Evolutionary conservation across 2,888 invertebrate genomes (phyloP).

Genomic region (Synergus laeviventris): DNA sequence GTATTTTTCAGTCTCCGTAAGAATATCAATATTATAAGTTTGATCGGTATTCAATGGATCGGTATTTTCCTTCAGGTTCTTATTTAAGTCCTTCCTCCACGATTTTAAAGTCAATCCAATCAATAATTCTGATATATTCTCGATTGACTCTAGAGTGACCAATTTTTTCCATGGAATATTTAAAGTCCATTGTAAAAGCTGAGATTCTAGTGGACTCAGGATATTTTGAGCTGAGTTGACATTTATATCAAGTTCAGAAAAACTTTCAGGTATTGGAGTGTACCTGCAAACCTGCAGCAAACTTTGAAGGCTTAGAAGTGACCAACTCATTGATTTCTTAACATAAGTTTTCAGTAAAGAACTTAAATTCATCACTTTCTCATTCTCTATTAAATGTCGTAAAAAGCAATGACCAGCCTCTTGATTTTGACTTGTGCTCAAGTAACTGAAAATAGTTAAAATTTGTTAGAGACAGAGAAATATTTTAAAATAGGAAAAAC

Average conservation of each 20-base stretch:
- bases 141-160: slow-evolving; percentile 50
- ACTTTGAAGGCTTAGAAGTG: slow-evolving; percentile 71
- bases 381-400: slow-evolving; percentile 71
- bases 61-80: neutral
- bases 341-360: slow-evolving; percentile 73
- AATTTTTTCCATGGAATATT: slow-evolving; percentile 55
- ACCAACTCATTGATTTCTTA: slow-evolving; percentile 73
- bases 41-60: slow-evolving; percentile 45
- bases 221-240: slow-evolving; percentile 45
- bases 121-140: slow-evolving; percentile 59
- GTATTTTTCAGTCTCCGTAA: slow-evolving; percentile 59
- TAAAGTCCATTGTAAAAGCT: slow-evolving; percentile 65
- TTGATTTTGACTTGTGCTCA: slow-evolving; percentile 52
- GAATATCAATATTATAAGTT: slow-evolving; percentile 39
- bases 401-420: slow-evolving; percentile 73
- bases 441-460: slow-evolving; percentile 70
- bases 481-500: too few species aligned
- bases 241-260: slow-evolving; percentile 45
- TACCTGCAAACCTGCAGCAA: slow-evolving; percentile 69
- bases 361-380: slow-evolving; percentile 68
- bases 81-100: slow-evolving; percentile 48
- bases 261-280: slow-evolving; percentile 60
- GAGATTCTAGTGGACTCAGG: slow-evolving; percentile 55
- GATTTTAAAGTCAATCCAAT: slow-evolving; percentile 62
- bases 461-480: too few species aligned